Percentiles rank a stretch among this genome's conserved stretches.
Conservation (phyloP, 2,113 vertebrate genomes). For the Gallinago media region DNA sequence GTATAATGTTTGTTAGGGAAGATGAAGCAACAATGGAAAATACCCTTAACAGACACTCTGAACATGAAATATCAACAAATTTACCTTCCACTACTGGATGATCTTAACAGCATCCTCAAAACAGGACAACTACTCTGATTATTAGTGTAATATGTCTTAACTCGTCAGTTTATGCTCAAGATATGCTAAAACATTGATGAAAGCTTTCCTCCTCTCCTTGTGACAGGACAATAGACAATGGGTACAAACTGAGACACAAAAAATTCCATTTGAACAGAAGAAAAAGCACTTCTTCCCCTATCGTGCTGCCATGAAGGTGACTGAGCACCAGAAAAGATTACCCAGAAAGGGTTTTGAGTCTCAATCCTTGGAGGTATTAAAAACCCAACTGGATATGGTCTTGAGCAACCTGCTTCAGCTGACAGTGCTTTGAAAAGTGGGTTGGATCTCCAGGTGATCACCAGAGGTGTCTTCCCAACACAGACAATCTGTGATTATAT, state of each 20-base stretch:
- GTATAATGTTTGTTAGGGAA: not conserved
- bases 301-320: not conserved
- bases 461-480: not conserved
- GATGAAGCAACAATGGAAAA: not conserved
- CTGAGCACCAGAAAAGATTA: not conserved
- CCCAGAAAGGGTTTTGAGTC: not conserved
- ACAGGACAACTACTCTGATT: not conserved
- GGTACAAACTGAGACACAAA: not conserved
- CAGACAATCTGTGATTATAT: not conserved
- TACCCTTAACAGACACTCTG: not conserved
- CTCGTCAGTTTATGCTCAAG: not conserved
- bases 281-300: fast-evolving
- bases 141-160: not conserved
- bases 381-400: not conserved
- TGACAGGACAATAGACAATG: not conserved
- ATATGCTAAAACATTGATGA: not conserved
- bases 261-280: not conserved
- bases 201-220: not conserved
- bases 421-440: not conserved
- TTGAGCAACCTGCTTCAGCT: not conserved
- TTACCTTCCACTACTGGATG: not conserved
- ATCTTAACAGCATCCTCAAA: not conserved
- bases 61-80: not conserved
- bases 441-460: not conserved
- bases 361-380: not conserved